These are phyloP conservation scores for Xanthorhoe designata DNA, from an alignment of 2,888 invertebrate genomes.

Conservation along the genomic window DNA sequence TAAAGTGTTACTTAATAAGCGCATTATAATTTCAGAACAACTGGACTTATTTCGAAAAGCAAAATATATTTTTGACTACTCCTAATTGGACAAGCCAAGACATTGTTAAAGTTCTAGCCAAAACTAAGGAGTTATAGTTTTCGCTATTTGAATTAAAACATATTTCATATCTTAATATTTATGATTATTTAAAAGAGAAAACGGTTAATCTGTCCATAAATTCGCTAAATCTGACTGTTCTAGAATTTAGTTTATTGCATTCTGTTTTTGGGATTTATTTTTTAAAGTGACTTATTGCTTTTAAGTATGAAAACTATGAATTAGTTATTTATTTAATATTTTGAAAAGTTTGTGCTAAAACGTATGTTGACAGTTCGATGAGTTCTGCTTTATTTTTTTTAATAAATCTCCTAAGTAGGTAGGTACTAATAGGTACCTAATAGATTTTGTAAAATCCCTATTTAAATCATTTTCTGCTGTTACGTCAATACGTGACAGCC, in stretches of 20 bases:
- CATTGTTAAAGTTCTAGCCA: neutral
- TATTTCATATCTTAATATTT: neutral
- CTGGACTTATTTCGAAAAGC: too few species aligned
- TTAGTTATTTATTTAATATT: neutral
- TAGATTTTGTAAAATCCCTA: too few species aligned
- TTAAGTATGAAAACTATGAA: neutral
- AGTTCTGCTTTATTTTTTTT: too few species aligned
- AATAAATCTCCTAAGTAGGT: too few species aligned
- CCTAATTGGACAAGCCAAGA: neutral
- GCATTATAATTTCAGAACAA: too few species aligned
- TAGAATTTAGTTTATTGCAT: conserved; percentile 22
- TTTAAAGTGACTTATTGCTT: neutral
- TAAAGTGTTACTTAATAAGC: too few species aligned
- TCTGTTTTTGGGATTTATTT: neutral
- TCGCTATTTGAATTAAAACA: conserved; percentile 6
- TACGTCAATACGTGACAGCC: conserved; percentile 31
- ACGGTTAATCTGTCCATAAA: conserved; percentile 36
- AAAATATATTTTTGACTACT: too few species aligned
- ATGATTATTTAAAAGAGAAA: conserved; percentile 48
- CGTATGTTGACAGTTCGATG: neutral
- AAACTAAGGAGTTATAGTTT: neutral
- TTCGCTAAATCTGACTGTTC: conserved; percentile 28
- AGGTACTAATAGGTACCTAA: too few species aligned
- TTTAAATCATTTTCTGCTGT: too few species aligned
- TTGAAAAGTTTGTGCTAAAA: neutral